Evolutionary conservation across 2,113 vertebrate species (phyloP).

Genomic region (Salvator merianae): DNA sequence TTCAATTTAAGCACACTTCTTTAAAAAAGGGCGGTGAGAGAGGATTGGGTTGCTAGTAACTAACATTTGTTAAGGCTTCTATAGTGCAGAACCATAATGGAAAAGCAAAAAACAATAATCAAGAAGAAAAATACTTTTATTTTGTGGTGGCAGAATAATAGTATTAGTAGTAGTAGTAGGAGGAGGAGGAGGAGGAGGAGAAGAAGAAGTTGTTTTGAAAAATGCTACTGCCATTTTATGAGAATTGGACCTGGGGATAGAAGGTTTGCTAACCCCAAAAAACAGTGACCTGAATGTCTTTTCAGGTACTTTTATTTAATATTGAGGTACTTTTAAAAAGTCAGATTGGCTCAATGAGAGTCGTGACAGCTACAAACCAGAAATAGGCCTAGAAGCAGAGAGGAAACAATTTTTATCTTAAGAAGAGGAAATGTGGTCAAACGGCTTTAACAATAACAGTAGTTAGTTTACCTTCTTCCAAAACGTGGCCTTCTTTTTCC

Average conservation of each 20-base stretch:
- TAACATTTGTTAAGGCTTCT: too few species aligned
- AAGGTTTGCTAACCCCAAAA: too few species aligned
- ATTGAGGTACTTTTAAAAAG: constrained; percentile 7
- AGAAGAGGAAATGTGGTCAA: constrained; percentile 93
- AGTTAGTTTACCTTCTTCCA: constrained; percentile 78
- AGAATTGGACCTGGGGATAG: too few species aligned
- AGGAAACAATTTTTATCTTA: constrained; percentile 79
- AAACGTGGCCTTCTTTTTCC: constrained; percentile 51
- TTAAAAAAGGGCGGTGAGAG: too few species aligned
- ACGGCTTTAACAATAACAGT: constrained; percentile 77
- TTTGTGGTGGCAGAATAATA: too few species aligned
- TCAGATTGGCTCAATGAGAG: not conserved
- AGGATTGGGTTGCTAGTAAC: too few species aligned
- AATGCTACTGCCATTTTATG: not conserved
- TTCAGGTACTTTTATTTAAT: constrained; percentile 16
- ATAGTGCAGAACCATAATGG: too few species aligned
- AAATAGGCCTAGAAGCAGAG: constrained; percentile 48
- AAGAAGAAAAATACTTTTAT: too few species aligned
- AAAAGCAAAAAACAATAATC: too few species aligned
- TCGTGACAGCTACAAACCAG: not conserved
- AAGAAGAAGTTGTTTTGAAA: not conserved
- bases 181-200: too few species aligned
- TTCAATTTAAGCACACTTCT: too few species aligned
- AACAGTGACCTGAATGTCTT: not conserved
- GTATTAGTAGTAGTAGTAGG: too few species aligned